phyloP scores from a whole-genome alignment of 1,140 invertebrate species.

The Psilanteris sp. region DNA sequence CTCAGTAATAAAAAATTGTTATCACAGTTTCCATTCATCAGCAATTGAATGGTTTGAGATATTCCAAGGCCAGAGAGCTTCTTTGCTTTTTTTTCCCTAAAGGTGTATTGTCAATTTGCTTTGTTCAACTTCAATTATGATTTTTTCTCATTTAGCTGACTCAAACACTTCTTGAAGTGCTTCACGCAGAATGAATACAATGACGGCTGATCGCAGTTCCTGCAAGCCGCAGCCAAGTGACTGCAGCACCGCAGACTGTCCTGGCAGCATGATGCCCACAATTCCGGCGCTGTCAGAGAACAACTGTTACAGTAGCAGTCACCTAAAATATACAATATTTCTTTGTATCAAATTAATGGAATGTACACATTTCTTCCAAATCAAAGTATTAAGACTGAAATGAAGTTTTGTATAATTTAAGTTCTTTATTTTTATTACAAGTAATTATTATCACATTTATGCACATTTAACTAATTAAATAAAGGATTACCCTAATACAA shows the following conservation, averaged over 20 bases:
- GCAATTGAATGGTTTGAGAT: conserved; percentile 23
- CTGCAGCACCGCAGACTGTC: conserved; percentile 77
- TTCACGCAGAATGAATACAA: conserved; percentile 77
- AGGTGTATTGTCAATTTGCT: no score
- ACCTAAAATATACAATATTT: conserved; percentile 63
- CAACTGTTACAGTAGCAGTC: conserved; percentile 79
- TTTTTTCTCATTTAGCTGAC: conserved; percentile 66
- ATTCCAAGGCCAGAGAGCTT: conserved; percentile 9
- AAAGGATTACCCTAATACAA: no score
- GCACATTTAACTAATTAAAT: no score
- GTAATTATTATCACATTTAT: no score
- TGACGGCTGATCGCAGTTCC: conserved; percentile 75
- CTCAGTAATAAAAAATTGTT: conserved; percentile 11
- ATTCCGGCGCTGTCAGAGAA: conserved; percentile 72
- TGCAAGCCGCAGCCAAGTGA: conserved; percentile 77
- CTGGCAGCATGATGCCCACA: conserved; percentile 77
- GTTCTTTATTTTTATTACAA: no score
- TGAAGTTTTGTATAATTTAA: no score
- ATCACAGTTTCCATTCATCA: conserved; percentile 53
- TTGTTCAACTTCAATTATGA: conserved; percentile 4
- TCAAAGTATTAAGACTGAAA: no score
- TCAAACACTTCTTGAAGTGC: conserved; percentile 77
- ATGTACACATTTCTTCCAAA: no score
- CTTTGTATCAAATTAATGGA: no score
- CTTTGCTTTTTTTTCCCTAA: no score